phyloP scores from a whole-genome alignment of 1,140 invertebrate genomes.

The Drosophila kepulauana region DNA sequence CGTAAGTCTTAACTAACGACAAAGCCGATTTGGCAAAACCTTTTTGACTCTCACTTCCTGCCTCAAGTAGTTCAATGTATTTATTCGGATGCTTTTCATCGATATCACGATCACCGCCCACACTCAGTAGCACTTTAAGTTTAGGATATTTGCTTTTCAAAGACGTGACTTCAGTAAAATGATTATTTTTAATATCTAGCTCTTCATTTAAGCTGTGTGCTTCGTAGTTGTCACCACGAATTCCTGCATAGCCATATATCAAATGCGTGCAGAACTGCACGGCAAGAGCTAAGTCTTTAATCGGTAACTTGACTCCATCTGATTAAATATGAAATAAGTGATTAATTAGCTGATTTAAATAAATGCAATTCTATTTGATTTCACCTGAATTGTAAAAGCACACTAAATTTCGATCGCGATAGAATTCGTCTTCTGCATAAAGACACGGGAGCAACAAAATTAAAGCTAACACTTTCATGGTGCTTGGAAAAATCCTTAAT shows the following conservation, averaged over 20 bases:
- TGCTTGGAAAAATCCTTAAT: conserved; percentile 20
- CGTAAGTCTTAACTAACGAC: conserved; percentile 89
- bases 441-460: conserved; percentile 83
- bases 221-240: conserved; percentile 90
- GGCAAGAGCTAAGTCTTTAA: conserved; percentile 89
- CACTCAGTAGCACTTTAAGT: conserved; percentile 90
- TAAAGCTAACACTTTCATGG: conserved; percentile 63
- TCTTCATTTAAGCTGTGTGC: conserved; percentile 89
- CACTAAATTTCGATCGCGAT: conserved; percentile 69
- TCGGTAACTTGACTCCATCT: conserved; percentile 92
- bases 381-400: conserved; percentile 91
- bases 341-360: too few species aligned
- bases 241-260: conserved; percentile 93
- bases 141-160: conserved; percentile 90
- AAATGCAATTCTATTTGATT: conserved; percentile 25
- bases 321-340: too few species aligned
- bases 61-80: conserved; percentile 87
- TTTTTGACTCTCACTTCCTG: conserved; percentile 88
- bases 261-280: conserved; percentile 93
- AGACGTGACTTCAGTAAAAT: conserved; percentile 89
- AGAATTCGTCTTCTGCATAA: conserved; percentile 62
- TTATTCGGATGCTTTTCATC: conserved; percentile 68
- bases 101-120: conserved; percentile 90
- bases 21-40: conserved; percentile 91
- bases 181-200: conserved; percentile 90